Evolutionary conservation across 2,797 vertebrate genomes (phyloP).

Genomic region (Decapterus maruadsi): DNA sequence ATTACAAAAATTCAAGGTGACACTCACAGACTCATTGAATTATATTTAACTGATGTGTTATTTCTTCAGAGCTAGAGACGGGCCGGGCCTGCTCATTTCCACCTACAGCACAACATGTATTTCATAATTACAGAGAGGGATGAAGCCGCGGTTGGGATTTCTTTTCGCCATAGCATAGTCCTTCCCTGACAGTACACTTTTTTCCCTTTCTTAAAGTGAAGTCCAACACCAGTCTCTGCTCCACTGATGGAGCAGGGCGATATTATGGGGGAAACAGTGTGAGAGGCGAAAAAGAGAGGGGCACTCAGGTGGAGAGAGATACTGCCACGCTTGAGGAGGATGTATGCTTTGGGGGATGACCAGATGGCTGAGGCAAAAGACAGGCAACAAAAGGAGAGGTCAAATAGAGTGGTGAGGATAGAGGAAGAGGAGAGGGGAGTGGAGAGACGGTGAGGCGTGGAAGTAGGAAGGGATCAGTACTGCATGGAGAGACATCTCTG

Average conservation of each 20-base stretch:
- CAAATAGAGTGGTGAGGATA: conserved; percentile 67
- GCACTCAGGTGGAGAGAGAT: conserved; percentile 78
- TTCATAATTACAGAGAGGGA: conserved; percentile 69
- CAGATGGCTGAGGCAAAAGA: conserved; percentile 80
- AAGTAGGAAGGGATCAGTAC: conserved; percentile 32
- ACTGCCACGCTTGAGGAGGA: conserved; percentile 75
- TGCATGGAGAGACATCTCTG: conserved; percentile 45
- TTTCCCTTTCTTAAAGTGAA: conserved; percentile 11
- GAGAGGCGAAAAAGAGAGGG: conserved; percentile 63
- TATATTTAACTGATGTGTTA: conserved; percentile 62
- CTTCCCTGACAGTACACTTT: conserved; percentile 22
- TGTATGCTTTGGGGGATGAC: conserved; percentile 80
- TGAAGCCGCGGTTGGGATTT: conserved; percentile 28
- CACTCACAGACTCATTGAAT: conserved; percentile 58
- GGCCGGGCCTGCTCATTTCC: conserved; percentile 51
- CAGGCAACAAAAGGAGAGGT: conserved; percentile 77
- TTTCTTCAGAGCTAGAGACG: conserved; percentile 47
- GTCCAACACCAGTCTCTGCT: conserved; percentile 60
- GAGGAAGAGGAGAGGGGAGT: conserved; percentile 42
- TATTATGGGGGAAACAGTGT: conserved; percentile 75
- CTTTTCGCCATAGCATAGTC: conserved; percentile 22
- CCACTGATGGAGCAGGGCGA: conserved; percentile 59
- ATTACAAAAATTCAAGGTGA: conserved; percentile 72
- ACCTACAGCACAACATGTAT: conserved; percentile 57
- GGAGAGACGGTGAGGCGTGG: conserved; percentile 37